These are phyloP conservation scores for Coleophora flavipennella DNA, from an alignment of 2,888 invertebrate genomes.

Conservation along the genomic window DNA sequence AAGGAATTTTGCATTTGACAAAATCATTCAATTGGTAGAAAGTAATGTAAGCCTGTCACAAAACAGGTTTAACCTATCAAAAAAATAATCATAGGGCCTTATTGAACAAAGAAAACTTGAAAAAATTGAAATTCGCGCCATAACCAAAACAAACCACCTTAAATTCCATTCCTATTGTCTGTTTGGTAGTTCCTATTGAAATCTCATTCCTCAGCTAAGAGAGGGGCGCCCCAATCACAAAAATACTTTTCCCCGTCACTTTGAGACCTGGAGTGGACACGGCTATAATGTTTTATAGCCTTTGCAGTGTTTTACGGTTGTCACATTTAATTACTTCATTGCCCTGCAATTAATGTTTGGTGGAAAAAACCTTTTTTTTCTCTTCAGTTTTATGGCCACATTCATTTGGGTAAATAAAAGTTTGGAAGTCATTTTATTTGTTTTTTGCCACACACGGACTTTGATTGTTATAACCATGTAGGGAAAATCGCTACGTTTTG, in stretches of 20 bases:
- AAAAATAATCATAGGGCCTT: too few relatives aligned
- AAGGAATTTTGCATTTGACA: too few relatives aligned
- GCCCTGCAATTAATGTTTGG: constrained; percentile 67
- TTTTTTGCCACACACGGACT: constrained; percentile 69
- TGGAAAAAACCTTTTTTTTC: constrained; percentile 61
- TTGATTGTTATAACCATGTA: constrained; percentile 12
- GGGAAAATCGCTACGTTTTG: too few relatives aligned
- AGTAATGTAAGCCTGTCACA: too few relatives aligned
- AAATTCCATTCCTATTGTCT: too few relatives aligned
- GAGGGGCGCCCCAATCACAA: constrained; percentile 1
- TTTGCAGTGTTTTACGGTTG: constrained; percentile 64
- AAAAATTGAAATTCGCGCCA: too few relatives aligned
- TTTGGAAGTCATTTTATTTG: constrained; percentile 45
- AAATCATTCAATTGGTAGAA: too few relatives aligned
- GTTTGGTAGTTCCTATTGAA: too few relatives aligned
- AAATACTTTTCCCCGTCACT: constrained; percentile 27
- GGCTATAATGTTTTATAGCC: constrained; percentile 60
- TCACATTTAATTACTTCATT: constrained; percentile 72
- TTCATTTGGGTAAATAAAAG: constrained; percentile 70
- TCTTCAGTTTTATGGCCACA: constrained; percentile 60
- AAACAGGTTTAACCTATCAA: too few relatives aligned
- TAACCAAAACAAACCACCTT: too few relatives aligned
- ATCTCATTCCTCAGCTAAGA: too few relatives aligned
- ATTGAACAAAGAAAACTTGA: too few relatives aligned
- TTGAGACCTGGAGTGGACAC: constrained; percentile 39